Evolutionary conservation across 2,888 invertebrate genomes (phyloP), one percentile per base, ranked within the genome.

Genomic region (Aphelenchoides bicaudatus): DNA sequence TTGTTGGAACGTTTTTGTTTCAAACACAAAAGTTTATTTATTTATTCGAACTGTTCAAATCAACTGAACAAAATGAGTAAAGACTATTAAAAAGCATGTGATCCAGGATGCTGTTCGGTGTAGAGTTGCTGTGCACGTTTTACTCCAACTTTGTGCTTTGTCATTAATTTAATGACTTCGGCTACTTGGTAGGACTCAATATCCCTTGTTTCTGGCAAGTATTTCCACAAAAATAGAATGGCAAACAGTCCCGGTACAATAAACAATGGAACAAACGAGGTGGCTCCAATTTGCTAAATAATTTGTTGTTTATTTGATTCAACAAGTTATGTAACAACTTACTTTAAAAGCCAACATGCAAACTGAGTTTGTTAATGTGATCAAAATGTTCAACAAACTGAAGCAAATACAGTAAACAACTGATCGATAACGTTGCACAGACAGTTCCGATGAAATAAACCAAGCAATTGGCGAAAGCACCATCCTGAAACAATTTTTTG

Each of bases 361-460:
- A n/a, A n/a, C n/a, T n/a, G n/a, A n/a, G n/a, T n/a, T n/a, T n/a
- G n/a, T n/a, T n/a, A 43, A 10, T 10, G 43, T 43, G 43, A 72
- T 72, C 23, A 70, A 56, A n/a, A 67, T 54, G 39, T 72, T 72
- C 56, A 65, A 66, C 59, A 68, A 66, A 19, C 68, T 68, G 37
- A 66, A 72, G 50, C 68, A 72, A 21, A 68, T 58, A n/a, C 66
- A 65, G 59, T 70, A 72, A 38, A 70, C 68, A 19, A 67, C 67
- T 19, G 68, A 63, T 4, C 67, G 62, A 56, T 72, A 70, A 6
- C 70, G 63, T 52, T 72, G 72, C 27, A 59, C 61, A 56, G 70
- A 70, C 52, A 72, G 63, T 49, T 72, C 72, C 10, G 72, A 68
- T 8, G 69, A 67, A 19, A 72, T 66, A 47, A 72, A 72, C 70